Base-by-base conservation (phyloP, 2,888 invertebrate species). In the Melikaiella ostensackeni region DNA sequence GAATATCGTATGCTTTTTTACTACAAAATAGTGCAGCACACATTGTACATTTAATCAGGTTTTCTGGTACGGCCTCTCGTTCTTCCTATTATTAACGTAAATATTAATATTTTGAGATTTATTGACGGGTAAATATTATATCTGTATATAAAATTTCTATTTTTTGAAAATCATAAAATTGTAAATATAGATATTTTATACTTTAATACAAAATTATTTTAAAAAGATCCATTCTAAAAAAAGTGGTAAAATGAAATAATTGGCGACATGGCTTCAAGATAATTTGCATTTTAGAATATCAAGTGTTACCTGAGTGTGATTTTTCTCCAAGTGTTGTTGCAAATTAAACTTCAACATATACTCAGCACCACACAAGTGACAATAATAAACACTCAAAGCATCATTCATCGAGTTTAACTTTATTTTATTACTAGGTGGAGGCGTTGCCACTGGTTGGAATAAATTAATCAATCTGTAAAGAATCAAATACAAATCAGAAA, bases 321-420 rank as follows among this genome's bases (percentile, higher is more conserved):
- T 84, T 42, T 86, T 85, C 77, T 91, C 91, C 75, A 92, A 83
- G 82, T 92, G 92, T 75, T 90, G 91, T 89, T 94, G 93, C 82
- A 95, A 90, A 90, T 95, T 95, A 76, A 94, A 94, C 90, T 95
- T 95, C 78, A 95, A 93, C 66, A 94, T 93, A 89, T 94, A 95
- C 87, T 95, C 95, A 77, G 93, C 94, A 21, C 95, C 95, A 90
- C 95, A 95, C 83, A 95, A 87, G 83, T 93, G 92, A 79, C 93
- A 93, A 83, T 93, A 93, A 83, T 93, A 93, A 46, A 93, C 92
- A 50, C 92, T 92, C 64, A 92, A 89, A 0, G 92, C 92, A 84
- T 94, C 93, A 21, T 92, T 92, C 81, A 92, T 92, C 70, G 93
- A 93, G 84, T 92, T 93, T 24, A 93, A 88, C 85, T 92, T 92